Evolutionary conservation across 1,140 invertebrate genomes (phyloP), one percentile per base, ranked within the genome.

Genomic region (Caenorhabditis tropicalis): DNA sequence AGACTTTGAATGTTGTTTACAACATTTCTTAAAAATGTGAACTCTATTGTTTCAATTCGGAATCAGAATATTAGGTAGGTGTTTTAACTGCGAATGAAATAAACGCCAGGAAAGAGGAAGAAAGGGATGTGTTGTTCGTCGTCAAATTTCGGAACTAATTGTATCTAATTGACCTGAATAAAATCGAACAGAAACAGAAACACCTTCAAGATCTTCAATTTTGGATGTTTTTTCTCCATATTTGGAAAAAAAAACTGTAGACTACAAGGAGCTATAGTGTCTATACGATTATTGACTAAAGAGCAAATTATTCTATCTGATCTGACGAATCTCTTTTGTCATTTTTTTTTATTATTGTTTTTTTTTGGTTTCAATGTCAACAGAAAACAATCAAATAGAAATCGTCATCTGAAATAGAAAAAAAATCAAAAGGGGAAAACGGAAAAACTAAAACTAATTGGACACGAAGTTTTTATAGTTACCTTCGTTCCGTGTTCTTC

Each of bases 111-210:
- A n/a, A 46, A 31, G 16, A 43, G 19, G 21, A 16, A 24, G 58
- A 65, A 36, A 29, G 16, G 10, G 19, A 65, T 36, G 58, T 36
- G 29, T 65, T 19, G 58, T 39, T 65, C 31, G 33, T 43, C 36
- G 65, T 43, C 65, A 74, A 43, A 74, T 74, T 74, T 74, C 65
- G 0, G 12, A 74, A 74, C 43, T 74, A 74, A 74, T 74, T 74
- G 65, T 9, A 74, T 74, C 65, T 74, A 74, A 74, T 74, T 74
- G 65, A 74, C 65, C 65, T 24, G 43, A 46, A 74, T 74, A 74
- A 43, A 74, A 43, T 24, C 39, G 39, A 43, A 43, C 12, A 43
- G 5, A 12, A 43, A 43, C 39, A 43, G 12, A 5, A 43, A 43
- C 5, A 43, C 39, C 21, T 24, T 58, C 53, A 58, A 58, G 53